phyloP scores from a whole-genome alignment of 64 coral and sea anemone species.

The Trachythela sp. region DNA sequence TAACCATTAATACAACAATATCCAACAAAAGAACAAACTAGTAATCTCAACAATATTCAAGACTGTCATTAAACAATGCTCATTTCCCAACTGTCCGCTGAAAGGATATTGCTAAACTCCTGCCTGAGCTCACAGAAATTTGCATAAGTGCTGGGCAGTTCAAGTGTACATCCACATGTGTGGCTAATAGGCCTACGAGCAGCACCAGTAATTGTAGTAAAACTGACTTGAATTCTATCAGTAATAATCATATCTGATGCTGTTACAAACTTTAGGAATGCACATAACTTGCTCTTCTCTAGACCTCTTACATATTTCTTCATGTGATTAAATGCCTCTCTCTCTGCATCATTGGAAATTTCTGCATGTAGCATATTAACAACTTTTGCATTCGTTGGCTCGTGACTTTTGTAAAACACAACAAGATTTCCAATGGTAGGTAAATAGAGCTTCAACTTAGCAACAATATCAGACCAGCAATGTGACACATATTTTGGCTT shows the following conservation, averaged over 20 bases:
- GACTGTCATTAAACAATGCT: background rate
- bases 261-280: slow-evolving; percentile 39
- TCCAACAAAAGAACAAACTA: too few species aligned
- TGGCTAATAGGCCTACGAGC: background rate
- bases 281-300: slow-evolving; percentile 16
- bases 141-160: background rate
- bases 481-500: background rate
- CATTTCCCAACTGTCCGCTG: background rate
- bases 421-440: background rate
- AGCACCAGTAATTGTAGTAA: background rate
- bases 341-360: slow-evolving; percentile 31
- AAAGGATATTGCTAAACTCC: background rate
- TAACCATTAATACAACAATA: too few species aligned
- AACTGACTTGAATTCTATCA: slow-evolving; percentile 20
- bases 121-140: background rate
- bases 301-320: slow-evolving; percentile 38
- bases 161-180: background rate
- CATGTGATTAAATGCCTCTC: slow-evolving; percentile 32
- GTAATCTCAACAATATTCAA: too few species aligned
- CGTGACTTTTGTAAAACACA: slow-evolving; percentile 4
- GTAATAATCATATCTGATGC: slow-evolving; percentile 35
- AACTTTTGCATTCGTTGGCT: slow-evolving; percentile 39
- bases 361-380: slow-evolving; percentile 27
- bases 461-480: slow-evolving; percentile 22
- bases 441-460: background rate